Base-by-base conservation (phyloP, 1,140 invertebrate species). In the Philaenus spumarius region DNA sequence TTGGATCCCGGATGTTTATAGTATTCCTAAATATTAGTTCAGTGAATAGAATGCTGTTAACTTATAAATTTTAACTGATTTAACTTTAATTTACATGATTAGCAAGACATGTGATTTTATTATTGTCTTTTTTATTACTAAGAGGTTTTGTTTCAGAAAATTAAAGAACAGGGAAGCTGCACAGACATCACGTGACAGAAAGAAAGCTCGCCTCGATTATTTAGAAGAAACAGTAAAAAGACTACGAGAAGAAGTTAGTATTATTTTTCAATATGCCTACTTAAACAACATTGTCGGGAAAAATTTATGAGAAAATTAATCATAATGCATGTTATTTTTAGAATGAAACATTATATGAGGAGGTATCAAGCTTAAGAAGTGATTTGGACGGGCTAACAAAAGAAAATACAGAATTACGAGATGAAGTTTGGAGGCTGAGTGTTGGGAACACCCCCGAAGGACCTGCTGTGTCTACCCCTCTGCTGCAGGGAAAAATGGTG, bases 131-230 rank as follows among this genome's bases (percentile, higher is more conserved):
- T n/a, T n/a, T n/a, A n/a, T n/a, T n/a, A n/a, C n/a, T n/a, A n/a
- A n/a, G n/a, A n/a, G n/a, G 2, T 43, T 53, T 53, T 34, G 50
- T 64, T 67, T 75, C 73, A 95, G 95, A 72, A 98, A 98, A 78
- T 71, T 98, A 63, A 98, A 97, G 72, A 98, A 98, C 72, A 78
- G 95, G 66, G 92, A 97, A 14, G 95, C 96, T 35, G 96, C 96
- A n/a, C 95, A 98, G 73, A 95, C 90, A 39, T 97, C 95, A 0
- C 79, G 96, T 51, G 96, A 98, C 72, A 81, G 93, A n/a, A 98
- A 98, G 69, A 97, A 97, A 72, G 89, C 89, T 0, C 86, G 86
- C 70, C 85, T 97, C 80, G 85, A 89, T 59, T 87, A 93, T 64
- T 81, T 97, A 72, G 93, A 97, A 75, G 73, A 75, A 12, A 80